These are phyloP conservation scores for Colaptes auratus DNA, from an alignment of 2,113 vertebrate genomes.

Conservation along the genomic window DNA sequence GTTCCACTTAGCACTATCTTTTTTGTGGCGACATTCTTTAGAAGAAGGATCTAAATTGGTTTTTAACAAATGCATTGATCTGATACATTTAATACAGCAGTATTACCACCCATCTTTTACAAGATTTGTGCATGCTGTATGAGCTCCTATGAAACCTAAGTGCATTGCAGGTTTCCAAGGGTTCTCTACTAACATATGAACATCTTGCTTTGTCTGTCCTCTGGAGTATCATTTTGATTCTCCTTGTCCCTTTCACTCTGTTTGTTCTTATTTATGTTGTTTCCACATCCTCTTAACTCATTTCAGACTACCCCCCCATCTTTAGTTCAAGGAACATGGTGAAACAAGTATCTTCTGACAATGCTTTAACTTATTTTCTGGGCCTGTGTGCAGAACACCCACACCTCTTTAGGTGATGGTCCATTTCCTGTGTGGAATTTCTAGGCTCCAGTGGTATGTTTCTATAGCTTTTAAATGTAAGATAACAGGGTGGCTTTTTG, in stretches of 20 bases:
- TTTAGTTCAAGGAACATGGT: slow-evolving; percentile 76
- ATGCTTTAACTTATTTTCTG: slow-evolving; percentile 77
- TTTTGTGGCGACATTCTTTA: neutral
- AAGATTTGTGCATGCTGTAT: slow-evolving; percentile 31
- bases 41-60: neutral
- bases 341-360: slow-evolving; percentile 77
- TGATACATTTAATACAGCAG: slow-evolving; percentile 19
- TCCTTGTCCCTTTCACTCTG: slow-evolving; percentile 46
- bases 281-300: slow-evolving; percentile 64
- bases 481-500: slow-evolving; percentile 70
- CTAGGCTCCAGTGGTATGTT: slow-evolving; percentile 79
- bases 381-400: slow-evolving; percentile 76
- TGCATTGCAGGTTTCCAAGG: neutral
- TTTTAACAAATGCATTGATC: neutral
- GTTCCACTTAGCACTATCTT: neutral
- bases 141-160: slow-evolving; percentile 27
- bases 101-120: slow-evolving; percentile 22
- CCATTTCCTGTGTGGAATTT: slow-evolving; percentile 76
- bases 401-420: slow-evolving; percentile 77
- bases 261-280: slow-evolving; percentile 56
- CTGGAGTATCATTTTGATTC: slow-evolving; percentile 62
- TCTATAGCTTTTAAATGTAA: slow-evolving; percentile 68
- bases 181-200: slow-evolving; percentile 20
- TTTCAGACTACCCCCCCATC: slow-evolving; percentile 60
- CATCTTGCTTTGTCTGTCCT: slow-evolving; percentile 68